phyloP scores from a whole-genome alignment of 2,888 invertebrate species.

The Tetranychus piercei region DNA sequence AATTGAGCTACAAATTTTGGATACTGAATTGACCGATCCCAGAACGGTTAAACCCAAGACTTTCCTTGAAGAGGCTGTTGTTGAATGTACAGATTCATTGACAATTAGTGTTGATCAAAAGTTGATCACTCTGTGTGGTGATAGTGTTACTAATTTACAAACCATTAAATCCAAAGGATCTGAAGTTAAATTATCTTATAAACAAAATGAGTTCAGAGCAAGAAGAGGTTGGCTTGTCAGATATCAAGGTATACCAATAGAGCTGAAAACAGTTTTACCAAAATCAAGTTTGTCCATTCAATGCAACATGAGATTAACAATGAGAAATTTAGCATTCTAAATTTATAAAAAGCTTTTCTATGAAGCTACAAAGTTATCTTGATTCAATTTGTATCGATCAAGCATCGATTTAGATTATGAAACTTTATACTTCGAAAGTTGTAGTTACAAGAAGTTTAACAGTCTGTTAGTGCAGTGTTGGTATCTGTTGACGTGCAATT shows the following conservation, averaged over 20 bases:
- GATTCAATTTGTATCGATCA: too few species aligned
- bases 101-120: not conserved
- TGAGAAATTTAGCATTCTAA: not conserved
- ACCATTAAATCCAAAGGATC: not conserved
- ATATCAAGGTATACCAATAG: not conserved
- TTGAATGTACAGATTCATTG: not conserved
- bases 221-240: not conserved
- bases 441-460: too few species aligned
- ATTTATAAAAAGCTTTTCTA: too few species aligned
- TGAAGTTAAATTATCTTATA: not conserved
- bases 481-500: not conserved
- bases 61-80: not conserved
- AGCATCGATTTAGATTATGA: too few species aligned
- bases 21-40: not conserved
- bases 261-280: too few species aligned
- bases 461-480: too few species aligned
- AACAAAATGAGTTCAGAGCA: not conserved
- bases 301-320: too few species aligned
- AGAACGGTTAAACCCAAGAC: not conserved
- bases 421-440: too few species aligned
- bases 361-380: too few species aligned
- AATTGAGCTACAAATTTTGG: constrained; percentile 6
- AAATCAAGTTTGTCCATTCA: too few species aligned
- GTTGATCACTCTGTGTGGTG: not conserved
- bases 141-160: not conserved